Evolutionary conservation across 2,888 invertebrate species (phyloP).

Genomic region (Zhuqinia jingwanae): DNA sequence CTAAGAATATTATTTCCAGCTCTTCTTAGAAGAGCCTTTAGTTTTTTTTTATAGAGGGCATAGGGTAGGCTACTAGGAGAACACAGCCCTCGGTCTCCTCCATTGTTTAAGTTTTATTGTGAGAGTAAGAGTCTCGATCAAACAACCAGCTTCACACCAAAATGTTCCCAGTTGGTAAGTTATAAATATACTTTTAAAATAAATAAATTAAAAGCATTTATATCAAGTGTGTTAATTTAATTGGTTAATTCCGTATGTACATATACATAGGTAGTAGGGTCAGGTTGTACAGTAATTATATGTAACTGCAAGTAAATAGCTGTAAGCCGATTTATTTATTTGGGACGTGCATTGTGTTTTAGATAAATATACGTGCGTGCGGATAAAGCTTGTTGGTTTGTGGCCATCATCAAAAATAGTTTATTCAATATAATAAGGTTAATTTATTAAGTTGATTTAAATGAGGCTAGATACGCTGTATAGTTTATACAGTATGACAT

Average conservation of each 20-base stretch:
- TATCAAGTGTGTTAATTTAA: neutral
- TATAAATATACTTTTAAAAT: neutral
- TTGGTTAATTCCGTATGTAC: neutral
- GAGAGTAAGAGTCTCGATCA: neutral
- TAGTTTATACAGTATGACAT: too few species aligned
- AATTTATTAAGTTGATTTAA: too few species aligned
- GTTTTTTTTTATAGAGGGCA: slow-evolving; percentile 6
- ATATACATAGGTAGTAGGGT: neutral
- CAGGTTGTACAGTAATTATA: too few species aligned
- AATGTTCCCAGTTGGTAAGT: slow-evolving; percentile 71
- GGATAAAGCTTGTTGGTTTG: too few species aligned
- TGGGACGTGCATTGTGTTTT: too few species aligned
- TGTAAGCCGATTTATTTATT: too few species aligned
- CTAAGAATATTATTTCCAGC: slow-evolving; percentile 5
- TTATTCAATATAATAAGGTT: too few species aligned
- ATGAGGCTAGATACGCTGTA: too few species aligned
- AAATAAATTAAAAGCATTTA: neutral
- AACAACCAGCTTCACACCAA: neutral
- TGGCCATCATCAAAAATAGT: too few species aligned
- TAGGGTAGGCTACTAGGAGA: slow-evolving; percentile 26
- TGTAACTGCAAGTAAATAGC: neutral
- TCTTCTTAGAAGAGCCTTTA: slow-evolving; percentile 36
- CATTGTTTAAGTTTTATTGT: slow-evolving; percentile 19
- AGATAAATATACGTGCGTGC: too few species aligned
- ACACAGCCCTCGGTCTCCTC: slow-evolving; percentile 1